Evolutionary conservation across 2,797 vertebrate species (phyloP), one percentile per base, ranked within the genome.

Genomic region (Anabacerthia variegaticeps): DNA sequence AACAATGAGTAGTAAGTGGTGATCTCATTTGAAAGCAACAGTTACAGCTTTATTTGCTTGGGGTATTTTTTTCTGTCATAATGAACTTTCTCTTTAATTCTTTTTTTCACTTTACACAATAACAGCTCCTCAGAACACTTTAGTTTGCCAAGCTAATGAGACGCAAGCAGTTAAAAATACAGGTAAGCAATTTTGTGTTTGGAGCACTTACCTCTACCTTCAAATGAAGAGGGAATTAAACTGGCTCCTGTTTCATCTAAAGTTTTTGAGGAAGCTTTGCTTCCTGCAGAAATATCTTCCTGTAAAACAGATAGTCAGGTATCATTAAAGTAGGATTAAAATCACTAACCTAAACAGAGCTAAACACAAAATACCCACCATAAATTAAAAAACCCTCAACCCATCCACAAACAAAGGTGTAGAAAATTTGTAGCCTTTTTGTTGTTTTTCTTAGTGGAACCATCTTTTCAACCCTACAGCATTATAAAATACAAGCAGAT

Each of bases 121-220:
- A 84, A 52, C 34, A 76, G 62, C 32, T 62, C 20, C 34, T 66
- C 52, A 41, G 59, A 79, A 84, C 8, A 51, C 26, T 59, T 72
- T 4, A 75, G 28, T 79, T 32, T 83, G 96, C 16, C 63, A 77
- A 78, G 86, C 2, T 69, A 36, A 44, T 49, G 46, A 73, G 15
- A 63, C 52, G 39, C 36, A 77, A 65, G 32, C 46, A 93, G 56
- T 49, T 85, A 62, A 88, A 81, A 49, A 95, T 26, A 39, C 4
- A 26, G 4, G 23, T 2, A 87, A 82, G 56, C 58, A 48, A 65
- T 37, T 41, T 43, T 85, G 20, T 36, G 24, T 54, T 49, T 65
- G 49, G 6, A 89, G 22, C 32, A 82, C 96, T 95, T 95, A 98
- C 97, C 94, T 96, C 89, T 95, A 28, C 76, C 37, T 81, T 76